Percentiles rank a stretch among this genome's conserved stretches.
phyloP scores from a whole-genome alignment of 2,888 invertebrate species.

The Ametastegia equiseti region DNA sequence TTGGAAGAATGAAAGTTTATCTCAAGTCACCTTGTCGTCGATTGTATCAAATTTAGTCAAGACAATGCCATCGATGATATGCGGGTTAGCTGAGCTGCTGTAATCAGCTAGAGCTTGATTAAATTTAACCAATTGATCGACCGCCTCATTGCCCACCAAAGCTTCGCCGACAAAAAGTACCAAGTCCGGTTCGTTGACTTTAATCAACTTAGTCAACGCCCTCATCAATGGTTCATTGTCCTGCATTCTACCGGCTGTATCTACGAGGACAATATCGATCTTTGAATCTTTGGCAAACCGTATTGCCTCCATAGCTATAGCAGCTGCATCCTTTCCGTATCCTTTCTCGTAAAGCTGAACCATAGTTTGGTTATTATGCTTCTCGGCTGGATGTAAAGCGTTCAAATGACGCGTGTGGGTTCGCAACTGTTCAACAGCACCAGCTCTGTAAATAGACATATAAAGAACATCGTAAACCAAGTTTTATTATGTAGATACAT shows the following conservation, averaged over 20 bases:
- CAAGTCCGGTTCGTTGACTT: slow-evolving; percentile 97
- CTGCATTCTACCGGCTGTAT: slow-evolving; percentile 99
- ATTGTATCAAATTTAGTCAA: slow-evolving; percentile 99
- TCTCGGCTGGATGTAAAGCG: slow-evolving; percentile 91
- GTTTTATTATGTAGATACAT: not conserved
- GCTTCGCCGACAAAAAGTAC: slow-evolving; percentile 99
- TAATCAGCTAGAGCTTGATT: slow-evolving; percentile 98
- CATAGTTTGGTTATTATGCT: slow-evolving; percentile 86
- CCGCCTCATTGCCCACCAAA: slow-evolving; percentile 99
- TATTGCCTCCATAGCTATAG: slow-evolving; percentile 98
- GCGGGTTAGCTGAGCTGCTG: slow-evolving; percentile 84
- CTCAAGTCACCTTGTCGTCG: slow-evolving; percentile 90
- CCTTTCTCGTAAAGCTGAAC: slow-evolving; percentile 99
- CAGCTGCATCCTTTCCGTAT: slow-evolving; percentile 99
- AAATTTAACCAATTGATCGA: slow-evolving; percentile 99
- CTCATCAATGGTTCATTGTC: slow-evolving; percentile 99
- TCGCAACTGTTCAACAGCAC: slow-evolving; percentile 98
- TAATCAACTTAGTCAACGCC: slow-evolving; percentile 97
- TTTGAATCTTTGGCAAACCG: slow-evolving; percentile 88
- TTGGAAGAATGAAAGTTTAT: slow-evolving; percentile 28
- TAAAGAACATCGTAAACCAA: not conserved
- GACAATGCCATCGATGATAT: slow-evolving; percentile 98
- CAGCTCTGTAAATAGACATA: slow-evolving; percentile 82
- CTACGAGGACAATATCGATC: slow-evolving; percentile 96
- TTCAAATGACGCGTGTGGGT: slow-evolving; percentile 96